These are phyloP conservation scores for Sebastes schlegelii DNA, from an alignment of 2,113 vertebrate genomes.

Conservation along the genomic window DNA sequence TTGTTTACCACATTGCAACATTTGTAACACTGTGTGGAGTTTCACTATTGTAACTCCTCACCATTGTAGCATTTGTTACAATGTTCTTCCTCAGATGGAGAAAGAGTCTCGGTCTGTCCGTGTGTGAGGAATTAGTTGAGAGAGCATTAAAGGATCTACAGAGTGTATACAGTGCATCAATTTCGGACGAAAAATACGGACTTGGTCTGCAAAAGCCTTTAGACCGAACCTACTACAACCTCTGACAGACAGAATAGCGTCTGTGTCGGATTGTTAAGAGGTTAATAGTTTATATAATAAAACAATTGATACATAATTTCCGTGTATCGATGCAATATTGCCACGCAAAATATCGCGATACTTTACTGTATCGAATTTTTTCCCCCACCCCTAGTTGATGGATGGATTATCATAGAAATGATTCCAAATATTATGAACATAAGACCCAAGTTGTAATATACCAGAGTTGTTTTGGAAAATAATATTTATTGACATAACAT, in stretches of 20 bases:
- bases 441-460: neutral
- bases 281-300: too few species aligned
- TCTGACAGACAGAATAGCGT: too few species aligned
- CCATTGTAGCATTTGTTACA: neutral
- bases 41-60: neutral
- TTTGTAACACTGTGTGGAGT: neutral
- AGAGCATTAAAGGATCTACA: neutral
- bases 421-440: neutral
- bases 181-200: too few species aligned
- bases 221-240: too few species aligned
- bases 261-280: too few species aligned
- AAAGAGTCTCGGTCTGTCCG: neutral
- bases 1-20: neutral
- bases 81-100: neutral
- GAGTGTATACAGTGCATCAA: neutral
- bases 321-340: too few species aligned
- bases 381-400: too few species aligned
- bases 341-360: too few species aligned
- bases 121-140: neutral
- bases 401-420: neutral
- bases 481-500: neutral
- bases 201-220: too few species aligned
- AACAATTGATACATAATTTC: too few species aligned
- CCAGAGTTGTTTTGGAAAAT: neutral
- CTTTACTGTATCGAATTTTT: too few species aligned